phyloP scores from a whole-genome alignment of 2,113 vertebrate species.

The Nothocercus nigrocapillus region DNA sequence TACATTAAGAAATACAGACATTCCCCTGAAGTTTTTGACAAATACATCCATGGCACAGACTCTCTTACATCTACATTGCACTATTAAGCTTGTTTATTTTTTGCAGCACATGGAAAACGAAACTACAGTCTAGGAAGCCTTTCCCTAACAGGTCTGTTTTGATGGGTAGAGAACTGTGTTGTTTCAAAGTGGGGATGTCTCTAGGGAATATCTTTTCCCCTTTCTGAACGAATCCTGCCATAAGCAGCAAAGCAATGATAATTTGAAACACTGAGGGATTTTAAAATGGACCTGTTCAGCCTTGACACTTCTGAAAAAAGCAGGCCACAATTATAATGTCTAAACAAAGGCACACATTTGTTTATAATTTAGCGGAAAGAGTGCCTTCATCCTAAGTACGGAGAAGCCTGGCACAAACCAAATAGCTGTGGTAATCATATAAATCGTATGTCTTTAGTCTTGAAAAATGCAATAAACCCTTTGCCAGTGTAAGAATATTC shows the following conservation, averaged over 20 bases:
- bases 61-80: not conserved
- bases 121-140: not conserved
- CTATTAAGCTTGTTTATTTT: not conserved
- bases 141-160: constrained; percentile 2
- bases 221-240: not conserved
- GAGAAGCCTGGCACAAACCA: not conserved
- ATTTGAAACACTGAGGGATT: not conserved
- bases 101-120: not conserved
- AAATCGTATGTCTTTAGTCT: not conserved
- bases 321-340: not conserved
- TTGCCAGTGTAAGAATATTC: constrained; percentile 1
- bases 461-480: constrained; percentile 38
- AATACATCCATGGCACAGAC: not conserved
- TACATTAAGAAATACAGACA: not conserved
- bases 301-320: constrained; percentile 30
- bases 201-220: not conserved
- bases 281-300: not conserved
- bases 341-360: constrained; percentile 3
- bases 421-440: not conserved
- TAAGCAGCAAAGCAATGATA: constrained; percentile 15
- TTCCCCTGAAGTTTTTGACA: not conserved
- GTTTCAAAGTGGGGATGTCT: constrained; percentile 6
- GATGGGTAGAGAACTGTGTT: not conserved
- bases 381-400: not conserved
- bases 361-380: not conserved